Evolutionary conservation across 2,797 vertebrate genomes (phyloP).

Genomic region (Eleutherodactylus coqui): DNA sequence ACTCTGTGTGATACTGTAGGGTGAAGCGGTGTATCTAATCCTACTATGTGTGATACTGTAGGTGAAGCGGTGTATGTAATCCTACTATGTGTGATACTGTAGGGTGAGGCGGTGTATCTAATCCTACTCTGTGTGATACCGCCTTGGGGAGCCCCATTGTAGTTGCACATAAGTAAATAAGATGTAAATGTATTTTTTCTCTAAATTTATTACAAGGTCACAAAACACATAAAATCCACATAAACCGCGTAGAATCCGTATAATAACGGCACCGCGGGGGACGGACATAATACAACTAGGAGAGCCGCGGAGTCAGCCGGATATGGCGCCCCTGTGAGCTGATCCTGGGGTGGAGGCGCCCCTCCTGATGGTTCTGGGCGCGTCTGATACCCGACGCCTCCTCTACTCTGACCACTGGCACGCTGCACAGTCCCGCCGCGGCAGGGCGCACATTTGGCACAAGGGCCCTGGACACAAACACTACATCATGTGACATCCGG

Average conservation of each 20-base stretch:
- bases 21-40: not conserved
- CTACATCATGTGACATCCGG: no score
- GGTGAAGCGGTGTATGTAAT: not conserved
- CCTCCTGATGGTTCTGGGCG: not conserved
- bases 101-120: not conserved
- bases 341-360: not conserved
- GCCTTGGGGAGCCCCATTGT: not conserved
- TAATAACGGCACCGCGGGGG: not conserved
- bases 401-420: not conserved
- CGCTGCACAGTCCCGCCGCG: not conserved
- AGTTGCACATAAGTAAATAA: not conserved
- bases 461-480: not conserved
- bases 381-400: not conserved
- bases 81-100: not conserved
- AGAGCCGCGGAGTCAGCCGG: not conserved
- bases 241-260: not conserved
- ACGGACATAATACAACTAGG: not conserved
- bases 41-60: not conserved
- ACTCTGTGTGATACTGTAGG: not conserved
- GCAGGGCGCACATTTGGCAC: not conserved
- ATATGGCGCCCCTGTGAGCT: no score
- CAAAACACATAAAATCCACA: slow-evolving; percentile 11
- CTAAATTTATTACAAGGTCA: not conserved
- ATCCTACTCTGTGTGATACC: not conserved
- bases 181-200: not conserved